These are phyloP conservation scores for Cromileptes altivelis DNA, from an alignment of 2,113 vertebrate species.

Conservation along the genomic window DNA sequence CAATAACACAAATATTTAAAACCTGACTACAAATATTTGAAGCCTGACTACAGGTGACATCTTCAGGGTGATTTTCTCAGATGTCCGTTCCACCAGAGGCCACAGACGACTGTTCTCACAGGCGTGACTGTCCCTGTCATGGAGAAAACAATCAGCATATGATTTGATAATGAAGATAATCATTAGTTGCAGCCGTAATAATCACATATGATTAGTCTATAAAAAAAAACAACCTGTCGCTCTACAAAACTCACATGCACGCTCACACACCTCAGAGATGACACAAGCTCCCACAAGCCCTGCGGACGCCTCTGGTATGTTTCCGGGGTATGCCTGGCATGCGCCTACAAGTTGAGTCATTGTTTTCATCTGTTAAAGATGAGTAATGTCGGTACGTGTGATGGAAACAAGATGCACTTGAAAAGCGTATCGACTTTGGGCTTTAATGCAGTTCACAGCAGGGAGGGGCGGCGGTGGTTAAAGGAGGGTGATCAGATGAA, in stretches of 20 bases:
- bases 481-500: neutral
- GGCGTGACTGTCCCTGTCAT: neutral
- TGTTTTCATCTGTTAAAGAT: slow-evolving; percentile 64
- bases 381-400: slow-evolving; percentile 47
- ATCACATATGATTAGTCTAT: neutral
- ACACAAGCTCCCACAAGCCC: slow-evolving; percentile 75
- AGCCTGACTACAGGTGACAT: neutral
- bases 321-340: slow-evolving; percentile 65
- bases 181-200: neutral
- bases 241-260: neutral
- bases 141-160: neutral
- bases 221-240: neutral
- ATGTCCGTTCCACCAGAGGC: neutral
- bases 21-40: neutral
- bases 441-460: slow-evolving; percentile 42
- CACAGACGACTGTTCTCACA: neutral
- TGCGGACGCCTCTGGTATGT: slow-evolving; percentile 30
- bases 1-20: no score
- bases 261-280: slow-evolving; percentile 24
- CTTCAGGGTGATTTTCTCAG: neutral
- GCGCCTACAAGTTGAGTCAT: slow-evolving; percentile 70
- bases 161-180: neutral
- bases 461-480: slow-evolving; percentile 4
- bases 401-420: slow-evolving; percentile 35
- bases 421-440: slow-evolving; percentile 32